These are phyloP conservation scores for Elegia similella DNA, from an alignment of 2,888 invertebrate genomes.

Conservation along the genomic window DNA sequence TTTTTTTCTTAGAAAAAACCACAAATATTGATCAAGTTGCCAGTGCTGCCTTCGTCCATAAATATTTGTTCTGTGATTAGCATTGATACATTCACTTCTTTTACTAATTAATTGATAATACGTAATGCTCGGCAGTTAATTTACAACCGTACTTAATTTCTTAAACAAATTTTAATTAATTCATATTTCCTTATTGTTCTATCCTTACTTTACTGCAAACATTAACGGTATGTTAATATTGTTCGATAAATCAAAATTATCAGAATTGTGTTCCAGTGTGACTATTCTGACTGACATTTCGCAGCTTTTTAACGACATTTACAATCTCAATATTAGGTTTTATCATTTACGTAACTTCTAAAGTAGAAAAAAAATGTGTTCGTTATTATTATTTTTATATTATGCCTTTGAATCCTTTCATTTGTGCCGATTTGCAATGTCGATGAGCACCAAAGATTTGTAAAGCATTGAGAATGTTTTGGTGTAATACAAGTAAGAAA, in stretches of 20 bases:
- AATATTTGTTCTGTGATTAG: background rate
- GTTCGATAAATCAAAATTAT: background rate
- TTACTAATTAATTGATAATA: background rate
- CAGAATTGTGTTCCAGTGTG: slow-evolving; percentile 15
- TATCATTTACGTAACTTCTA: slow-evolving; percentile 63
- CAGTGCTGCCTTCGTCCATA: background rate
- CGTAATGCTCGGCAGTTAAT: background rate
- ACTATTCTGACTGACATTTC: slow-evolving; percentile 63
- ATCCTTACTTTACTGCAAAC: no score
- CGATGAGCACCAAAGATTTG: slow-evolving; percentile 81
- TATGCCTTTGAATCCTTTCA: slow-evolving; percentile 57
- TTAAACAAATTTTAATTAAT: background rate
- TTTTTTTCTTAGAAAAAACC: background rate
- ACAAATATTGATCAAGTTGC: no score
- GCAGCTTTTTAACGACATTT: slow-evolving; percentile 75
- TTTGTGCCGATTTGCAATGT: slow-evolving; percentile 74
- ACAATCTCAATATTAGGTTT: slow-evolving; percentile 77
- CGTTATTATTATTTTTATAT: slow-evolving; percentile 64
- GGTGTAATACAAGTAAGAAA: slow-evolving; percentile 79
- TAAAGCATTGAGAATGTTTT: slow-evolving; percentile 71
- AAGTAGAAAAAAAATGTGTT: slow-evolving; percentile 70
- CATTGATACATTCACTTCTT: background rate
- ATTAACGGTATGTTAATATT: background rate
- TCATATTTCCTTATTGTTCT: no score
- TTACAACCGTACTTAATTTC: background rate